Percentiles rank a stretch among this genome's conserved stretches.
Evolutionary conservation across 2,113 vertebrate species (phyloP).

Genomic region (Chaetura pelagica): DNA sequence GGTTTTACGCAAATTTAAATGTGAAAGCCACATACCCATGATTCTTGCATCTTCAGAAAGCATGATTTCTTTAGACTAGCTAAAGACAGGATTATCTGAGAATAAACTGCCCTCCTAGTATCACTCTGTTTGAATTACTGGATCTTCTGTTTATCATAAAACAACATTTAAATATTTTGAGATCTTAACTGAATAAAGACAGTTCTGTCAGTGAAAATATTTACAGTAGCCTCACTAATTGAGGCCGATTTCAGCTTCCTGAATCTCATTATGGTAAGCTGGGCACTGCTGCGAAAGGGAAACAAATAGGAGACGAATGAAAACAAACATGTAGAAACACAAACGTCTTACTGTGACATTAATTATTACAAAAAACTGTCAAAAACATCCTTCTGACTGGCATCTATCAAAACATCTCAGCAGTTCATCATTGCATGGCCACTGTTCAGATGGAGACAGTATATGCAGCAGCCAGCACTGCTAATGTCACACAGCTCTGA

Average conservation of each 20-base stretch:
- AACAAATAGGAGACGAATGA: conserved; percentile 50
- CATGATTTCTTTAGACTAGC: background rate
- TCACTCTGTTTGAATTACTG: conserved; percentile 17
- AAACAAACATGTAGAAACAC: conserved; percentile 55
- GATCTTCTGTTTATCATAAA: conserved; percentile 31
- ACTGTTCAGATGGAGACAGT: background rate
- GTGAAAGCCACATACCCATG: background rate
- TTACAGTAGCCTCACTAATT: conserved; percentile 56
- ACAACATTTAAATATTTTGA: conserved; percentile 47
- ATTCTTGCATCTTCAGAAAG: background rate
- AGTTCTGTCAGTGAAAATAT: conserved; percentile 57
- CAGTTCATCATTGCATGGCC: background rate
- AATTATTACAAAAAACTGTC: background rate
- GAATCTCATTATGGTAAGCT: conserved; percentile 21
- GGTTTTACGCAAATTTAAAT: background rate
- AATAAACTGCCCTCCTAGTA: conserved; percentile 19
- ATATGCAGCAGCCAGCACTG: background rate
- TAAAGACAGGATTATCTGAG: conserved; percentile 8
- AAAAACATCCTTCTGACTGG: conserved; percentile 12
- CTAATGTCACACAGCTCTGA: background rate
- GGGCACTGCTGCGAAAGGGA: conserved; percentile 7
- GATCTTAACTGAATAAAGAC: conserved; percentile 44
- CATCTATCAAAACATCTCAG: conserved; percentile 43
- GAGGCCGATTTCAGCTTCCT: conserved; percentile 39
- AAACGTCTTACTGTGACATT: conserved; percentile 3